Conservation (phyloP, 2,113 vertebrate genomes). For the Heterochromis multidens region DNA sequence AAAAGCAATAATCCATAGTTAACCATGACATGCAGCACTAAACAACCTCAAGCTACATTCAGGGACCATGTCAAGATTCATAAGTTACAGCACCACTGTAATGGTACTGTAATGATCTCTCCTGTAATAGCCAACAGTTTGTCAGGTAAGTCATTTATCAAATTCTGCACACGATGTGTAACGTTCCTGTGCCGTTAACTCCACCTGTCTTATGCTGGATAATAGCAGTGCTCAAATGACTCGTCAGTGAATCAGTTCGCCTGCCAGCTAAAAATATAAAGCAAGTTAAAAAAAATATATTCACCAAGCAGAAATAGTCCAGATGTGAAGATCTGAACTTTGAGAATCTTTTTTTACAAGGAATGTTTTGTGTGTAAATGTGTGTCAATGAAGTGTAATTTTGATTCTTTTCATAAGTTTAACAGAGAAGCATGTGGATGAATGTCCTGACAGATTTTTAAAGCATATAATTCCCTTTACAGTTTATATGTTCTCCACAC, state of each 20-base stretch:
- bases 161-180: not conserved
- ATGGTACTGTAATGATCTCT: not conserved
- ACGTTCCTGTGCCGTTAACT: not conserved
- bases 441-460: not conserved
- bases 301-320: not conserved
- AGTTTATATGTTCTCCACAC: not conserved
- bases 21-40: not conserved
- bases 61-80: not conserved
- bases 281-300: not conserved
- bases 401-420: not conserved
- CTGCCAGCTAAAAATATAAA: not conserved
- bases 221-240: not conserved
- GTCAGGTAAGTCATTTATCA: slow-evolving; percentile 40
- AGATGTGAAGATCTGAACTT: not conserved
- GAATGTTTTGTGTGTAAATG: not conserved
- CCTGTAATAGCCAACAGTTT: not conserved
- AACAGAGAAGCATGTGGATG: not conserved
- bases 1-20: not conserved
- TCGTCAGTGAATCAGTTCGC: not conserved
- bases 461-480: not conserved
- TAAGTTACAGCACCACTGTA: not conserved
- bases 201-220: not conserved
- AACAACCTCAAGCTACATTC: not conserved
- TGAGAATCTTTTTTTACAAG: not conserved
- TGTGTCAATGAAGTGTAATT: not conserved